A percentile compares a stretch with the other conserved stretches of the same genome.
Conservation (phyloP, 1,140 invertebrate species). For the Anastrepha ludens region DNA sequence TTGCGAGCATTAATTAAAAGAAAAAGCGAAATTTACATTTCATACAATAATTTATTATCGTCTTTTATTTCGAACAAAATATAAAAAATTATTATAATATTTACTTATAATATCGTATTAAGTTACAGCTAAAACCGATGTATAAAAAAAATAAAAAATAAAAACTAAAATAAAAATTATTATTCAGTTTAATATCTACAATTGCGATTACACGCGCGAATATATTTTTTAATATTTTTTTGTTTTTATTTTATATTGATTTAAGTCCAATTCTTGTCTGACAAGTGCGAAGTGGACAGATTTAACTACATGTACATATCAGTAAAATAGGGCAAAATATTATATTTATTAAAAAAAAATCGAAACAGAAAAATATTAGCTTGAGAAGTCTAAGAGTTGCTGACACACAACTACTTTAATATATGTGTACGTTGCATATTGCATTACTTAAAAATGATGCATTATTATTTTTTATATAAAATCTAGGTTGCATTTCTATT, state of each 20-base stretch:
- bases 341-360: background rate
- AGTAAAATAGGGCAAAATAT: background rate
- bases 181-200: conserved; percentile 48
- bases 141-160: conserved; percentile 36
- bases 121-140: conserved; percentile 41
- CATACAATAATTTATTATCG: conserved; percentile 56
- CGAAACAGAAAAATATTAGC: background rate
- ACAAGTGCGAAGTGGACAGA: conserved; percentile 31
- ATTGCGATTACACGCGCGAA: conserved; percentile 24
- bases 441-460: conserved; percentile 31
- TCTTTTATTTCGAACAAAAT: conserved; percentile 58
- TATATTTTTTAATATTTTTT: conserved; percentile 13
- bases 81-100: conserved; percentile 57
- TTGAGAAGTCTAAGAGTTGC: conserved; percentile 25
- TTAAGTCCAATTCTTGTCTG: conserved; percentile 44
- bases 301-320: background rate
- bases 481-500: conserved; percentile 4
- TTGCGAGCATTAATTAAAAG: background rate
- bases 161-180: conserved; percentile 26
- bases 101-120: conserved; percentile 50
- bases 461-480: conserved; percentile 23
- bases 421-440: conserved; percentile 22
- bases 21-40: conserved; percentile 44
- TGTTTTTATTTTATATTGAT: conserved; percentile 42
- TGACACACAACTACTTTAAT: background rate